phyloP scores from a whole-genome alignment of 2,113 vertebrate genomes.

The Malaclemys terrapin region DNA sequence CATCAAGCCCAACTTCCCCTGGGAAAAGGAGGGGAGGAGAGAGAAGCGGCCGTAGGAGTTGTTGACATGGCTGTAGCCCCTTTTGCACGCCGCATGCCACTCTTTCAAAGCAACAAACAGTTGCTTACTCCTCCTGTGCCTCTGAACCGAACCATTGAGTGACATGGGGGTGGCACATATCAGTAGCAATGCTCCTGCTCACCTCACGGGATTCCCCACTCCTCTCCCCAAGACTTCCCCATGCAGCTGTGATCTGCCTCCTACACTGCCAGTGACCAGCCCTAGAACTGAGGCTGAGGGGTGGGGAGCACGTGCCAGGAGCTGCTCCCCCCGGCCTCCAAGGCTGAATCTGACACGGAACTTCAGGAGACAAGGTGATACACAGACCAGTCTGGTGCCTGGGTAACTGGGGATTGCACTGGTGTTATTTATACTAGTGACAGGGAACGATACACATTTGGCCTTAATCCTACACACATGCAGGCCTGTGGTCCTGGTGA shows the following conservation, averaged over 20 bases:
- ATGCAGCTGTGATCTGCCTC: background rate
- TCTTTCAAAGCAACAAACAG: rapidly evolving
- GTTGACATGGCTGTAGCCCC: rapidly evolving
- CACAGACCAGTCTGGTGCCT: background rate
- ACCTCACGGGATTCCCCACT: background rate
- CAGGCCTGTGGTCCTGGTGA: background rate
- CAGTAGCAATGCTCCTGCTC: background rate
- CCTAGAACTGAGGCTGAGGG: background rate
- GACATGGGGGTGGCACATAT: background rate
- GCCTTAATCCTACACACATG: background rate
- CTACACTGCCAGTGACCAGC: background rate
- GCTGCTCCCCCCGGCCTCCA: background rate
- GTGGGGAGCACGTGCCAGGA: background rate
- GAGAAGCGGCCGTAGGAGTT: background rate
- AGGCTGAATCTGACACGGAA: background rate
- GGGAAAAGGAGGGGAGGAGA: rapidly evolving
- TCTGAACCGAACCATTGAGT: background rate
- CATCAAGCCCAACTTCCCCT: background rate
- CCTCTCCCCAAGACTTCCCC: background rate
- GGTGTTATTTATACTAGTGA: too few species aligned
- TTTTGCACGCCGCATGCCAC: rapidly evolving
- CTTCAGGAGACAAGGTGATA: background rate
- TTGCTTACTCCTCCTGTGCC: rapidly evolving
- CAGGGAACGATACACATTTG: too few species aligned
- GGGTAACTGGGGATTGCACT: background rate